phyloP scores from a whole-genome alignment of 2,888 invertebrate genomes.

The Maniola hyperantus region DNA sequence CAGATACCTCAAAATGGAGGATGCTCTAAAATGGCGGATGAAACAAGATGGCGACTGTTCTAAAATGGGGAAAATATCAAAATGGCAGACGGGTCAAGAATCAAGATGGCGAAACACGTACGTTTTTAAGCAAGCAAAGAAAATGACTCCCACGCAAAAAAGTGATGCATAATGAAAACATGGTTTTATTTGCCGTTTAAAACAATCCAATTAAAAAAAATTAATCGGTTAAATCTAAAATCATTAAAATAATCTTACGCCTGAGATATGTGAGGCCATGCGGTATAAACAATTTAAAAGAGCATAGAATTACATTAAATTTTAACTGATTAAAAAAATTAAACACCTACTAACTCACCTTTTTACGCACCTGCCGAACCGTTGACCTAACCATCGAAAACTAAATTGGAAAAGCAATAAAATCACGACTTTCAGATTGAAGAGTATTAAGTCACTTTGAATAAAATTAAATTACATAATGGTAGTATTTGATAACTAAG shows the following conservation, averaged over 20 bases:
- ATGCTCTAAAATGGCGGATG: background rate
- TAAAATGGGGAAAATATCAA: conserved; percentile 1
- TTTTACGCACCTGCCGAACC: conserved; percentile 10
- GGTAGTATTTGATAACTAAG: no score
- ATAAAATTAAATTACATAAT: no score
- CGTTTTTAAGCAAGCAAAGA: background rate
- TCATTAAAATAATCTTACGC: background rate
- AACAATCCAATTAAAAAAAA: background rate
- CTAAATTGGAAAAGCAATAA: background rate
- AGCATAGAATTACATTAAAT: background rate
- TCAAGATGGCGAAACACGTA: background rate
- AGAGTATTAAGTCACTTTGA: background rate
- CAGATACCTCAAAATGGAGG: background rate
- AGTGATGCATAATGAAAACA: background rate
- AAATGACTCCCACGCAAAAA: background rate
- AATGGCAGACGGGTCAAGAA: background rate
- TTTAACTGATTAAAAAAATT: background rate
- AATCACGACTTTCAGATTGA: background rate
- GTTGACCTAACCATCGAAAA: background rate
- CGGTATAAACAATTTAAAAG: background rate
- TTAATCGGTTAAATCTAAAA: background rate
- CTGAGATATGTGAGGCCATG: background rate
- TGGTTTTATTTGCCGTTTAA: background rate
- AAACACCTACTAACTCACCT: conserved; percentile 1
- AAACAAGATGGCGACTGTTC: background rate